phyloP scores from a whole-genome alignment of 1,140 invertebrate species.

The Lysiphlebus fabarum region DNA sequence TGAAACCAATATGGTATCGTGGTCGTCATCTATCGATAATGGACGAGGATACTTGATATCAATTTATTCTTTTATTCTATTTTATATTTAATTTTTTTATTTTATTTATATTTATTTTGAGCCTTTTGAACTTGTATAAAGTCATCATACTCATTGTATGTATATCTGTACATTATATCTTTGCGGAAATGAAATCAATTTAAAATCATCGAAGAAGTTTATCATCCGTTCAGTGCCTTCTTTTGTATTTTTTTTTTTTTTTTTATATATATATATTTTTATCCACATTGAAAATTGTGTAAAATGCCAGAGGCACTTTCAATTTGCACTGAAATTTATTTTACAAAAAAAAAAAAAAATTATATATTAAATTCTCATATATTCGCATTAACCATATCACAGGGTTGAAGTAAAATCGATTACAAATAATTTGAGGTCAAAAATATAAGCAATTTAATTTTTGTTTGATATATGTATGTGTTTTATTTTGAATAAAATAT shows the following conservation, averaged over 20 bases:
- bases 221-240: slow-evolving; percentile 2
- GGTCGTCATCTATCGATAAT: slow-evolving; percentile 8
- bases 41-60: background rate
- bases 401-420: slow-evolving; percentile 1
- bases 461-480: too few species aligned
- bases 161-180: background rate
- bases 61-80: too few species aligned
- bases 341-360: slow-evolving; percentile 1
- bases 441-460: background rate
- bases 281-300: background rate
- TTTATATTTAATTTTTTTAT: too few species aligned
- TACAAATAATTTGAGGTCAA: slow-evolving; percentile 2
- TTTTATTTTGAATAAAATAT: too few species aligned
- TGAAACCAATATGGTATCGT: slow-evolving; percentile 3
- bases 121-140: slow-evolving; percentile 2
- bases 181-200: slow-evolving; percentile 15
- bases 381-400: too few species aligned
- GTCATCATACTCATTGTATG: too few species aligned
- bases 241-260: slow-evolving; percentile 3
- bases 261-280: too few species aligned
- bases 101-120: too few species aligned
- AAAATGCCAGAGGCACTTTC: slow-evolving; percentile 10
- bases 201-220: slow-evolving; percentile 10
- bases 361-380: slow-evolving; percentile 6
- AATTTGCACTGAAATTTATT: slow-evolving; percentile 8